Evolutionary conservation across 2,888 invertebrate species (phyloP).

Genomic region (Xestia rhomboidea): DNA sequence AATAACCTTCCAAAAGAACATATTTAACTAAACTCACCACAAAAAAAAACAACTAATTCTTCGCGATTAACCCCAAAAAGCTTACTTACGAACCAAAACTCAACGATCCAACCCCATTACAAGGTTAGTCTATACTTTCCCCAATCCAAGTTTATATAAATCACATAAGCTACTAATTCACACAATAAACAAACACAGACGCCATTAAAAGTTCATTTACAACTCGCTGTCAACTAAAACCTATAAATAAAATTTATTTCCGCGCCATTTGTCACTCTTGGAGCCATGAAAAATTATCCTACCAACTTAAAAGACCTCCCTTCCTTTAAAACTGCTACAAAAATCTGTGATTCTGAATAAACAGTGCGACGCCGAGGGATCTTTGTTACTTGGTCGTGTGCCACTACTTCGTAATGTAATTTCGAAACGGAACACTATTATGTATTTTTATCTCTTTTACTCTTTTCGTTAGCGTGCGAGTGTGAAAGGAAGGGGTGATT

Average conservation of each 20-base stretch:
- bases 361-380: slow-evolving; percentile 58
- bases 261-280: slow-evolving; percentile 74
- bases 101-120: slow-evolving; percentile 14
- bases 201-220: slow-evolving; percentile 80
- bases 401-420: slow-evolving; percentile 71
- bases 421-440: slow-evolving; percentile 65
- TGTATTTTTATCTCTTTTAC: slow-evolving; percentile 51
- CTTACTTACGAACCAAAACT: slow-evolving; percentile 22
- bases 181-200: slow-evolving; percentile 69
- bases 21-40: background rate
- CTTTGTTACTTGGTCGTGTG: slow-evolving; percentile 66
- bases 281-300: slow-evolving; percentile 77
- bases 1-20: background rate
- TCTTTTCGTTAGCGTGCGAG: slow-evolving; percentile 19
- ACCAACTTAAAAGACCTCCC: slow-evolving; percentile 62
- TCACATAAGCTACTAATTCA: slow-evolving; percentile 70
- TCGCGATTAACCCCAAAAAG: slow-evolving; percentile 32
- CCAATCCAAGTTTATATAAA: slow-evolving; percentile 62
- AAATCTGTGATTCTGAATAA: slow-evolving; percentile 60
- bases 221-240: slow-evolving; percentile 76
- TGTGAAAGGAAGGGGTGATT: slow-evolving; percentile 68
- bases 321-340: slow-evolving; percentile 61
- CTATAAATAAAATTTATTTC: slow-evolving; percentile 78
- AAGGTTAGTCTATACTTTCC: slow-evolving; percentile 19
- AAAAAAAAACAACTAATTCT: slow-evolving; percentile 9